Evolutionary conservation across 2,113 vertebrate genomes (phyloP).

Genomic region (Cephalopterus ornatus): DNA sequence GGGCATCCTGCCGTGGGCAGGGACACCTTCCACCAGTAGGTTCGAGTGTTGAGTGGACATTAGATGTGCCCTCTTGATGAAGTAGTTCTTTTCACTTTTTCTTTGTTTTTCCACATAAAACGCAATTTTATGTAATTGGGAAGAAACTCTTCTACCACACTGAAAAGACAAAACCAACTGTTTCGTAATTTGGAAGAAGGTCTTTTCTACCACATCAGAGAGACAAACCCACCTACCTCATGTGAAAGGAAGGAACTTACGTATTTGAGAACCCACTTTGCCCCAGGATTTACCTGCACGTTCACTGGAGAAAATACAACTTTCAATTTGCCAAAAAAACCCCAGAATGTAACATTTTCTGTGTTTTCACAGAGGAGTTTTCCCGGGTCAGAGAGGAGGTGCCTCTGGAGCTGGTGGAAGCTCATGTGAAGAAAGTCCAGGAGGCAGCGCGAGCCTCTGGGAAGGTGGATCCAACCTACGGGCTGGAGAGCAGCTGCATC

Average conservation of each 20-base stretch:
- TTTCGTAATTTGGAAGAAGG: background rate
- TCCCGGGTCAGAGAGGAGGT: slow-evolving; percentile 95
- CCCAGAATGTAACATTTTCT: accelerated
- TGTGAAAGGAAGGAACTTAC: accelerated
- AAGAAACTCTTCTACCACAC: too few species aligned
- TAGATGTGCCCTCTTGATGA: background rate
- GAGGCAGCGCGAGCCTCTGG: slow-evolving; percentile 89
- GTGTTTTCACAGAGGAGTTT: slow-evolving; percentile 87
- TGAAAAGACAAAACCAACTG: too few species aligned
- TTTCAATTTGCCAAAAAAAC: accelerated
- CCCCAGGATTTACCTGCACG: accelerated
- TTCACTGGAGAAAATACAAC: accelerated
- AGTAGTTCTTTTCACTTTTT: background rate
- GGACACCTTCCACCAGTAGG: background rate
- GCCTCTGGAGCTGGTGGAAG: slow-evolving; percentile 91
- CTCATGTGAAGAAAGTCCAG: slow-evolving; percentile 96
- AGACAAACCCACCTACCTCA: accelerated
- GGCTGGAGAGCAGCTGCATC: slow-evolving; percentile 94
- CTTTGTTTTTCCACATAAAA: background rate
- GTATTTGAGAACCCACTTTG: background rate
- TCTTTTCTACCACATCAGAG: background rate
- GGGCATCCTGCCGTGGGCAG: background rate
- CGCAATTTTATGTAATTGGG: background rate
- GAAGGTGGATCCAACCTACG: slow-evolving; percentile 89
- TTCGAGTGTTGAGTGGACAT: background rate